phyloP scores from a whole-genome alignment of 1,140 invertebrate genomes.

The Drosophila baimaii region DNA sequence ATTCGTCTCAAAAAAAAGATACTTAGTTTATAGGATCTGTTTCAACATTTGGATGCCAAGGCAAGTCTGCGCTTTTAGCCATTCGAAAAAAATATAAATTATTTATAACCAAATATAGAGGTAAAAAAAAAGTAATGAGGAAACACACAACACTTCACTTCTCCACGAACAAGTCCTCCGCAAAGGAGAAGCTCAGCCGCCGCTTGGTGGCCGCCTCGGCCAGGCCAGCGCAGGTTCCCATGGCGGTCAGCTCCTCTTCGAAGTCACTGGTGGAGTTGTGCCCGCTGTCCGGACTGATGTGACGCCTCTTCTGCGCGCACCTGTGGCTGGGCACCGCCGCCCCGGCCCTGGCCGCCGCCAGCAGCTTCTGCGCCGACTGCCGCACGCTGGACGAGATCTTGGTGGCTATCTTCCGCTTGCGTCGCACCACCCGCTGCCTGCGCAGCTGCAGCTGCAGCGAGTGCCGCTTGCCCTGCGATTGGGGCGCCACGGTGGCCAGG shows the following conservation, averaged over 20 bases:
- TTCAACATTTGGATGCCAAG: slow-evolving; percentile 34
- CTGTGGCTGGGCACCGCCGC: slow-evolving; percentile 30
- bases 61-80: slow-evolving; percentile 54
- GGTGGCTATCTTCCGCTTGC: too few relatives aligned
- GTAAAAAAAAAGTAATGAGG: background rate
- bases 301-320: slow-evolving; percentile 52
- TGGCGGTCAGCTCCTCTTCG: slow-evolving; percentile 39
- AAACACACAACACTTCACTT: slow-evolving; percentile 7
- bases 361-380: too few relatives aligned
- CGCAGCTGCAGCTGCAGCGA: too few relatives aligned
- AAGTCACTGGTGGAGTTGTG: slow-evolving; percentile 71
- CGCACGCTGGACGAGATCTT: too few relatives aligned
- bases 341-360: slow-evolving; percentile 54
- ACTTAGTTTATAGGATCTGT: slow-evolving; percentile 45
- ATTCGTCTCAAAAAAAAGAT: slow-evolving; percentile 34
- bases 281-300: slow-evolving; percentile 79
- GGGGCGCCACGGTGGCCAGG: too few relatives aligned
- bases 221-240: slow-evolving; percentile 4
- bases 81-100: slow-evolving; percentile 41
- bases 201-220: slow-evolving; percentile 66
- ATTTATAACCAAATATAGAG: slow-evolving; percentile 7
- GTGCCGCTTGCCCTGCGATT: too few relatives aligned
- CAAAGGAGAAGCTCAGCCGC: slow-evolving; percentile 73
- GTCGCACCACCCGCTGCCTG: too few relatives aligned
- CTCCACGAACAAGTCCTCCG: slow-evolving; percentile 60